phyloP scores from a whole-genome alignment of 2,797 vertebrate genomes.

The Cichlasoma orientale region DNA sequence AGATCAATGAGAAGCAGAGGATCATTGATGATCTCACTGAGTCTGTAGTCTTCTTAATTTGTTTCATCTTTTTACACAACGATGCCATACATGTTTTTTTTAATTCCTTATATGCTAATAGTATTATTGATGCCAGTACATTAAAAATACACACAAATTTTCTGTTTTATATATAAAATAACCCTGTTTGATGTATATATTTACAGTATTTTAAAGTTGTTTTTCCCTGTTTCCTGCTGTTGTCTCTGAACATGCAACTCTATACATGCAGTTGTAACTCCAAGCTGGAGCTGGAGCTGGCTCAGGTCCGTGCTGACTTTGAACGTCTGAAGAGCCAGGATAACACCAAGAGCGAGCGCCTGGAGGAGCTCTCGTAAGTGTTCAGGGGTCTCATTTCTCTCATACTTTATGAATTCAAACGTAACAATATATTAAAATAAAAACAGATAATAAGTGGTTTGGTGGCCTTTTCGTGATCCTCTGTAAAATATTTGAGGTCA shows the following conservation, averaged over 20 bases:
- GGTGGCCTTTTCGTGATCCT: background rate
- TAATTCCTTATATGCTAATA: background rate
- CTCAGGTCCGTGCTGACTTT: conserved; percentile 89
- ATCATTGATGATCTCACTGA: conserved; percentile 93
- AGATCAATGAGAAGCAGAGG: conserved; percentile 95
- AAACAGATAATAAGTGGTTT: background rate
- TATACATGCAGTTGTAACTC: conserved; percentile 85
- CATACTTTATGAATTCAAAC: background rate
- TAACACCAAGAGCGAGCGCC: conserved; percentile 86
- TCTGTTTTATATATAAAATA: background rate
- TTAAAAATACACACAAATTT: background rate
- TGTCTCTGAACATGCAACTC: background rate
- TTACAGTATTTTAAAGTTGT: background rate
- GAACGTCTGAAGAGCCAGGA: conserved; percentile 92
- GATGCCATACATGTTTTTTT: background rate
- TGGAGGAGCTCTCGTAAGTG: conserved; percentile 95
- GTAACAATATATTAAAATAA: background rate
- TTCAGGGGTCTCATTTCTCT: background rate
- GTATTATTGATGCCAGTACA: background rate
- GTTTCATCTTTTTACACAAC: background rate
- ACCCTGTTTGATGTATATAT: background rate
- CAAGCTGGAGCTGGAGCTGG: conserved; percentile 91
- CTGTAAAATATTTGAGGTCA: background rate
- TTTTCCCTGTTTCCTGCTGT: background rate
- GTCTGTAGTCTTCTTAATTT: conserved; percentile 73